phyloP scores from a whole-genome alignment of 2,113 vertebrate species.

The Rhadina sibilatrix region DNA sequence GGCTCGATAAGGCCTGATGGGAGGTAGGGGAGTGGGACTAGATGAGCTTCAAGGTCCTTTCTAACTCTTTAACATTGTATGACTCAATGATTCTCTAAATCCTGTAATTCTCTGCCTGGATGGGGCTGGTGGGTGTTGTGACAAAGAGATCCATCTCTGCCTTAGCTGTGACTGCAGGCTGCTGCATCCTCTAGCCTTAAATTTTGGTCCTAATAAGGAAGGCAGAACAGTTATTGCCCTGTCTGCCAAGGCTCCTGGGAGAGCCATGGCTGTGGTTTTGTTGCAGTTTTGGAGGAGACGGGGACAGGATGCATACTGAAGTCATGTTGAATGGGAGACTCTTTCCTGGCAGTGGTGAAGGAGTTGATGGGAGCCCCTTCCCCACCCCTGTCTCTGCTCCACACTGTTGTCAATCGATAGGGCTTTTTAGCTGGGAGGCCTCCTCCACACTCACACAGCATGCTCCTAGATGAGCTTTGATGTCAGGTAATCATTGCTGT shows the following conservation, averaged over 20 bases:
- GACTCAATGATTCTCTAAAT: not conserved
- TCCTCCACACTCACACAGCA: constrained; percentile 19
- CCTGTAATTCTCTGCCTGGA: not conserved
- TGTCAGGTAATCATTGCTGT: constrained; percentile 64
- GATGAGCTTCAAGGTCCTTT: not conserved
- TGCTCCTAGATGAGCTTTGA: constrained; percentile 53
- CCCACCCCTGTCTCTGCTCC: not conserved
- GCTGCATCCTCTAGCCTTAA: not conserved
- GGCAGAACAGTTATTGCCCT: not conserved
- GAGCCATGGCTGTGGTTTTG: not conserved
- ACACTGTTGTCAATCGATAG: not conserved
- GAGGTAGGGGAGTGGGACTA: not conserved
- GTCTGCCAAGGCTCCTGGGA: not conserved
- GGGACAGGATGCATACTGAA: not conserved
- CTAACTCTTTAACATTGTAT: not conserved
- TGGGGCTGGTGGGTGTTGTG: not conserved
- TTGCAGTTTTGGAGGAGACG: not conserved
- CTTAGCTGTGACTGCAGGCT: not conserved
- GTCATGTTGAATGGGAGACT: not conserved
- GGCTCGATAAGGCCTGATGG: not conserved
- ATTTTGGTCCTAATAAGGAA: not conserved
- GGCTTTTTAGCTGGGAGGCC: constrained; percentile 13
- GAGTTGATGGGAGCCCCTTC: not conserved
- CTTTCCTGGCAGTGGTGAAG: not conserved
- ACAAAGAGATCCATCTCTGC: not conserved